phyloP scores from a whole-genome alignment of 2,113 vertebrate genomes.

The Macrotus californicus region DNA sequence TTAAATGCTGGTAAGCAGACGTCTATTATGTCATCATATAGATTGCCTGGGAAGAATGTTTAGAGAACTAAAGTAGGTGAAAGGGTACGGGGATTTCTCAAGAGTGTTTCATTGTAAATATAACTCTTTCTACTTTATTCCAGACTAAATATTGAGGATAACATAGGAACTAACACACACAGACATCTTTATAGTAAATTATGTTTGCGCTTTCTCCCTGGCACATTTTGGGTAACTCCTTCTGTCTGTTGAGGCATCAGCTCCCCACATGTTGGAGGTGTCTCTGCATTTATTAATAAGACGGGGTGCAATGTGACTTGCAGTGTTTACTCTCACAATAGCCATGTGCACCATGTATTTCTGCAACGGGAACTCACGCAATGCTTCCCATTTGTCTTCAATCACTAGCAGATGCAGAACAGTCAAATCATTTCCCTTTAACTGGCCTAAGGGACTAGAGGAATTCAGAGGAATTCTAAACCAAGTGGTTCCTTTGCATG shows the following conservation, averaged over 20 bases:
- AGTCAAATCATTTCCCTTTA: slow-evolving; percentile 74
- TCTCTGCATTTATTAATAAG: slow-evolving; percentile 72
- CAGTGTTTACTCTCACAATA: slow-evolving; percentile 76
- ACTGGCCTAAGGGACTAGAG: slow-evolving; percentile 76
- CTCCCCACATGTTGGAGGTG: slow-evolving; percentile 63
- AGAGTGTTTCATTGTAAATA: slow-evolving; percentile 34
- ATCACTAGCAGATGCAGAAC: slow-evolving; percentile 79
- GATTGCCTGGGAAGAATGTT: slow-evolving; percentile 57
- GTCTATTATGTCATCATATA: slow-evolving; percentile 56
- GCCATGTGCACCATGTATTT: slow-evolving; percentile 45
- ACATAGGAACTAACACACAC: not conserved
- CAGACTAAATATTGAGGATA: slow-evolving; percentile 65
- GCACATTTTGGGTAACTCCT: not conserved
- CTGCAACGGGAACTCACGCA: slow-evolving; percentile 68
- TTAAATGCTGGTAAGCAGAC: slow-evolving; percentile 56
- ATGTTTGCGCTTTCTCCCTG: slow-evolving; percentile 29
- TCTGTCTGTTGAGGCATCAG: slow-evolving; percentile 23
- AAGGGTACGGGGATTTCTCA: slow-evolving; percentile 15
- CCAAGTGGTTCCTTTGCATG: slow-evolving; percentile 63
- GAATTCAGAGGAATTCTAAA: slow-evolving; percentile 78
- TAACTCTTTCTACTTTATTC: slow-evolving; percentile 13
- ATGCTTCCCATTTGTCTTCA: slow-evolving; percentile 75
- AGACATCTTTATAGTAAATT: slow-evolving; percentile 24
- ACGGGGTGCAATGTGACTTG: slow-evolving; percentile 64
- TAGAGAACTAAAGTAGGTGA: slow-evolving; percentile 34